These are phyloP conservation scores for Capitulum mitella DNA, from an alignment of 2,888 invertebrate genomes.

Conservation along the genomic window DNA sequence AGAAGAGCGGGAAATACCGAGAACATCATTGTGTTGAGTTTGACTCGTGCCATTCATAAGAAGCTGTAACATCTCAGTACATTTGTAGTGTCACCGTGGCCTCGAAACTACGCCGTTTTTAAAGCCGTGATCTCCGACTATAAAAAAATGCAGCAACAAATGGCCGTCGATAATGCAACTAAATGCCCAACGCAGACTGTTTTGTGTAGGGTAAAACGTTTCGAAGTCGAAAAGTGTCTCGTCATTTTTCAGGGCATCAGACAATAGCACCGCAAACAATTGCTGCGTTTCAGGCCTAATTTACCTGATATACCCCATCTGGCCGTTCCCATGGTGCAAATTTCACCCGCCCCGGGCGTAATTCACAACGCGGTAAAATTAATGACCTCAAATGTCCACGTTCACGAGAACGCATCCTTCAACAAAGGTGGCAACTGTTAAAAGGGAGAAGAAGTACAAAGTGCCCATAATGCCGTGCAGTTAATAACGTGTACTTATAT, in stretches of 20 bases:
- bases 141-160: too few relatives aligned
- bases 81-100: too few relatives aligned
- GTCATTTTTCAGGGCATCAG: neutral
- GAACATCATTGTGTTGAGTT: too few relatives aligned
- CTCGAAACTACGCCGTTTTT: too few relatives aligned
- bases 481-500: neutral
- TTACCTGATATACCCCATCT: neutral
- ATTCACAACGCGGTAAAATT: neutral
- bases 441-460: neutral
- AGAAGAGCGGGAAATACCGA: too few relatives aligned
- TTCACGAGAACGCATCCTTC: constrained; percentile 9
- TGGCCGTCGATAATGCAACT: too few relatives aligned
- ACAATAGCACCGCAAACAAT: neutral
- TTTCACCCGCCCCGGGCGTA: neutral
- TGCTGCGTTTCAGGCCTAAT: neutral
- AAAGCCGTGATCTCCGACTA: too few relatives aligned
- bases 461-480: neutral
- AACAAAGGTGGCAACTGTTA: neutral
- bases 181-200: too few relatives aligned
- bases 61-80: too few relatives aligned
- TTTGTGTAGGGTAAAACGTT: too few relatives aligned
- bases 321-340: neutral
- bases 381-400: neutral
- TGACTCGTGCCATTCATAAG: too few relatives aligned
- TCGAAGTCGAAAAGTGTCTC: neutral